These are phyloP conservation scores for Rhopalosiphum padi DNA, from an alignment of 1,140 invertebrate genomes.

Conservation along the genomic window DNA sequence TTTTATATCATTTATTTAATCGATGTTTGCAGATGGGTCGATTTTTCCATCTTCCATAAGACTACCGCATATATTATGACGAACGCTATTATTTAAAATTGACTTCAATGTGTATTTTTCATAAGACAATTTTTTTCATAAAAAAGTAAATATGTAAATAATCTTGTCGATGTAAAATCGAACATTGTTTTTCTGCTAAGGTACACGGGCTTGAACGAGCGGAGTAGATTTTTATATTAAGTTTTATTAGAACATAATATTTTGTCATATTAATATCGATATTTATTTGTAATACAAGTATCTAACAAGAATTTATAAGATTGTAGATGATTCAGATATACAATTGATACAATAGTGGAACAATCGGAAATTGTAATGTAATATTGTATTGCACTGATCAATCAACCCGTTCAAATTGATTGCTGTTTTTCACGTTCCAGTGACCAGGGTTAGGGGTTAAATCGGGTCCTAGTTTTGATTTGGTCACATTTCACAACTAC, in stretches of 20 bases:
- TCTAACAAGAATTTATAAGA: not conserved
- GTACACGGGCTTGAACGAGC: not conserved
- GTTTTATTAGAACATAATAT: not conserved
- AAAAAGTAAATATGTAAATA: not conserved
- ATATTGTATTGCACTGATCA: not conserved
- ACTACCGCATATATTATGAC: not conserved
- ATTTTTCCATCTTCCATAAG: not conserved
- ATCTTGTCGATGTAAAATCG: not conserved
- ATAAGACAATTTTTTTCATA: not conserved
- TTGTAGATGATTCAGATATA: not conserved
- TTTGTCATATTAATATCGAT: not conserved
- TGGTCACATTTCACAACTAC: not conserved
- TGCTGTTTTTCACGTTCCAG: not conserved
- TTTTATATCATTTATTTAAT: no score
- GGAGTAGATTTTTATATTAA: not conserved
- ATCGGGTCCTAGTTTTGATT: conserved; percentile 13
- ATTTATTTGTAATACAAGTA: not conserved
- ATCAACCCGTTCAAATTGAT: conserved; percentile 10
- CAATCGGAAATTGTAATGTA: not conserved
- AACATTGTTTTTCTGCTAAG: not conserved
- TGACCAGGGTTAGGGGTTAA: not conserved
- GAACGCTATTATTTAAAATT: not conserved
- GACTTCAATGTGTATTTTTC: not conserved
- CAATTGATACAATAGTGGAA: not conserved
- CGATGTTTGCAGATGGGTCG: not conserved